Conservation (phyloP, 2,113 vertebrate species). For the Salvelinus fontinalis region DNA sequence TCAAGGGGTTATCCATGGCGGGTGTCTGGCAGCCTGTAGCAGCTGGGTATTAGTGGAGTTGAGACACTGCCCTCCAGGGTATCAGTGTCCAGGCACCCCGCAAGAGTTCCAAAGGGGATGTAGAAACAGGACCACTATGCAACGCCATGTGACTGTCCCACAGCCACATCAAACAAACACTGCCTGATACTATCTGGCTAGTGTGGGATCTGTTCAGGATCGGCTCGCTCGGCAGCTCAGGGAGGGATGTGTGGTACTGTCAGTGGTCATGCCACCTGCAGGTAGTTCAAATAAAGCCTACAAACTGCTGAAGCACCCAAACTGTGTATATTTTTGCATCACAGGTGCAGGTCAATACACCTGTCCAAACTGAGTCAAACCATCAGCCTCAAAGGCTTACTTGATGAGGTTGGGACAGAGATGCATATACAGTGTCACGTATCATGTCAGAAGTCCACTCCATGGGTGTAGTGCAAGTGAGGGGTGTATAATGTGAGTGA, state of each 20-base stretch:
- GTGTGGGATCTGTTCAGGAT: neutral
- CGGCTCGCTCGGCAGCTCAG: neutral
- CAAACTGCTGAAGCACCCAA: neutral
- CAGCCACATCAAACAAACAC: conserved; percentile 13
- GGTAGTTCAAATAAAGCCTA: neutral
- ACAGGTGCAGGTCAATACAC: neutral
- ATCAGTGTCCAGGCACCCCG: conserved; percentile 6
- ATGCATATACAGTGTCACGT: neutral
- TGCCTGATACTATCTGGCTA: neutral
- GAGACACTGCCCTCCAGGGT: conserved; percentile 42
- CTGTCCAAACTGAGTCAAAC: neutral
- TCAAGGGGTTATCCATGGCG: conserved; percentile 43
- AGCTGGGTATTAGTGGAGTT: conserved; percentile 57
- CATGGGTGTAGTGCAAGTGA: neutral
- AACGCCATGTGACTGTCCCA: neutral
- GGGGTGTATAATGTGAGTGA: no score
- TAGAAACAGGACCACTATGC: conserved; percentile 2
- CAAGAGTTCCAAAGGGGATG: conserved; percentile 1
- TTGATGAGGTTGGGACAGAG: neutral
- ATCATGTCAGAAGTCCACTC: conserved; percentile 1
- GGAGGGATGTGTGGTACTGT: neutral
- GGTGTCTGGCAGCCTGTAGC: conserved; percentile 33
- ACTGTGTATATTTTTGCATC: neutral
- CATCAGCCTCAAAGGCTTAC: neutral
- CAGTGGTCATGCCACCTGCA: neutral